Base-by-base conservation (phyloP, 2,888 invertebrate genomes). In the Auanema freiburgensis region DNA sequence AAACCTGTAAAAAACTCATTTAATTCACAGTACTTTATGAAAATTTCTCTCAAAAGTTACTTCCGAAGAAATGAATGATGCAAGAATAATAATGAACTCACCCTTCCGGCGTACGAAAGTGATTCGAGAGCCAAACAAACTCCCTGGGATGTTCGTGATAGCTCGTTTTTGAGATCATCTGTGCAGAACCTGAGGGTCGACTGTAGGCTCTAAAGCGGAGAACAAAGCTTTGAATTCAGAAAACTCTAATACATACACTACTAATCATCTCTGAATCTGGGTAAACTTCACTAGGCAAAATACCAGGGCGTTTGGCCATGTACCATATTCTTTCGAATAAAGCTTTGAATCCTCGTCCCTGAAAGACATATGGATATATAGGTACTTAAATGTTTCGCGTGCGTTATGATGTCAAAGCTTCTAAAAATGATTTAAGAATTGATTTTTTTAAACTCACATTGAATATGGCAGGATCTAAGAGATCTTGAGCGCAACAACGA, bases 381-480 rank as follows among this genome's bases (percentile, higher is more conserved):
- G 43, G 12, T 43, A 43, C 11, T 43, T 12, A 11, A n/a, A 11
- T 43, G n/a, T 12, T 12, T 12, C 43, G n/a, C 43, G 11, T 12
- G n/a, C 43, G 11, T 43, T n/a, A 12, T 43, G 43, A 43, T n/a
- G 43, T 43, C 11, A 43, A 12, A n/a, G 11, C 43, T 43, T 43
- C n/a, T 43, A 43, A 43, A 11, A 43, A n/a, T 12, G n/a, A 12
- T 12, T 43, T n/a, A n/a, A 43, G n/a, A 43, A 11, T 43, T 12
- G 43, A 11, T 43, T 33, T n/a, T 14, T 18, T 0, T 5, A 14
- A 25, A 41, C 58, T 18, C 33, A 68, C 68, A n/a, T 46, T 46
- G 63, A 76, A 76, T 0, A 71, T 61, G 10, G 62, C 53, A 1
- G 73, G 72, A 62, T 72, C 71, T n/a, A 72, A 62, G 18, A 76